Evolutionary conservation across 2,888 invertebrate species (phyloP), one percentile per base, ranked within the genome.

Genomic region (Sphaerophoria taeniata): DNA sequence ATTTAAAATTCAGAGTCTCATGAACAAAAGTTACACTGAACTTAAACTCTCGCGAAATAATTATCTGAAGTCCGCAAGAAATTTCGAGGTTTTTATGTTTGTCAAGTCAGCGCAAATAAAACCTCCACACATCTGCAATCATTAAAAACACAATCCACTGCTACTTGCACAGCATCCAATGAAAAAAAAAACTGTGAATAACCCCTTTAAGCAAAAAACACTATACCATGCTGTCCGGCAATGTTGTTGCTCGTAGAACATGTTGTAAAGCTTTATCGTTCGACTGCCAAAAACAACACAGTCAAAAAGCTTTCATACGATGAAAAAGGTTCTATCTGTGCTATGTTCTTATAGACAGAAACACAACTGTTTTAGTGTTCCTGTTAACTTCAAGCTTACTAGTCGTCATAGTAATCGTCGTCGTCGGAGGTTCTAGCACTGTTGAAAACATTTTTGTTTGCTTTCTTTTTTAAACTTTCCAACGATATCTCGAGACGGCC

Each of bases 221-320:
- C 6, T 16, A 16, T 72, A 34, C 49, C 43, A 43, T 43, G 16
- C 9, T 43, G 34, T 12, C 58, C 39, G 39, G 43, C 6, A 43
- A 11, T 12, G 49, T 45, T 24, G 9, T 45, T 49, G 24, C 65
- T 49, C 65, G 36, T 67, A 65, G 36, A 75, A 84, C 79, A 75
- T 43, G 75, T 84, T 76, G 60, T 31, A 75, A 61, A 79, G 79
- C 84, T 71, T 63, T 51, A 6, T 3, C n/a, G 58, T 31, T 43
- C 4, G 6, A 56, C 9, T 34, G n/a, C 3, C n/a, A 7, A 11
- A 5, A 43, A 9, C 6, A 24, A 24, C 24, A 24, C 1, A 24
- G 24, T 2, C 24, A 24, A 24, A 65, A 47, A 83, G 83, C 83
- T 83, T 75, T 79, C 39, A 24, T 67, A 72, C 84, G 84, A 75